phyloP scores from a whole-genome alignment of 1,140 invertebrate genomes.

The Drosophila subpulchrella region DNA sequence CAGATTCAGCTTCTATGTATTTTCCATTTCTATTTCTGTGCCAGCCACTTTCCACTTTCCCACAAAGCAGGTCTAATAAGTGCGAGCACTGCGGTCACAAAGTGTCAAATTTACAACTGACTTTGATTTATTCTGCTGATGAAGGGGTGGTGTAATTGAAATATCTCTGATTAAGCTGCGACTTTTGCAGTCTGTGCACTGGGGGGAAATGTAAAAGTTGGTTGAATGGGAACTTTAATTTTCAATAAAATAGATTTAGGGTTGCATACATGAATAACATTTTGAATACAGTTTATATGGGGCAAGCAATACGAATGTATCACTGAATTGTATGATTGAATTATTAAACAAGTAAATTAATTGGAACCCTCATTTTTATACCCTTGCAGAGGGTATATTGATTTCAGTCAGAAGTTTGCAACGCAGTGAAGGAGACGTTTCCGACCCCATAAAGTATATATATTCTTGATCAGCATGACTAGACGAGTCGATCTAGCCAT shows the following conservation, averaged over 20 bases:
- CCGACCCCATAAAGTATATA: no score
- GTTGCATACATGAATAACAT: neutral
- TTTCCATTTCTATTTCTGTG: neutral
- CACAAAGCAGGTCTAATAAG: slow-evolving; percentile 57
- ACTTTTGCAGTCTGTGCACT: neutral
- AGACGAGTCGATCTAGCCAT: no score
- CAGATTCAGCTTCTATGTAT: neutral
- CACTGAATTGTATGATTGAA: neutral
- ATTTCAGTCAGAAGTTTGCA: no score
- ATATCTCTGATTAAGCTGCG: slow-evolving; percentile 22
- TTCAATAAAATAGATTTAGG: neutral
- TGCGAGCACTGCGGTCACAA: slow-evolving; percentile 47
- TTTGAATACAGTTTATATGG: neutral
- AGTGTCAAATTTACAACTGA: slow-evolving; percentile 63
- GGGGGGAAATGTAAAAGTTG: neutral
- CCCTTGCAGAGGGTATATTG: no score
- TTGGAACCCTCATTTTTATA: no score
- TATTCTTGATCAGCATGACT: no score
- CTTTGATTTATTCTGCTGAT: slow-evolving; percentile 51
- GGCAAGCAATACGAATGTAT: neutral
- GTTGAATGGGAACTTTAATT: neutral
- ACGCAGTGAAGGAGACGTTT: no score
- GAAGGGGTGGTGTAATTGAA: slow-evolving; percentile 24
- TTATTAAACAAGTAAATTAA: no score
- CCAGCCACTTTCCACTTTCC: slow-evolving; percentile 2